These are phyloP conservation scores for Lordiphosa mommai DNA, from an alignment of 1,140 invertebrate genomes.

Conservation along the genomic window DNA sequence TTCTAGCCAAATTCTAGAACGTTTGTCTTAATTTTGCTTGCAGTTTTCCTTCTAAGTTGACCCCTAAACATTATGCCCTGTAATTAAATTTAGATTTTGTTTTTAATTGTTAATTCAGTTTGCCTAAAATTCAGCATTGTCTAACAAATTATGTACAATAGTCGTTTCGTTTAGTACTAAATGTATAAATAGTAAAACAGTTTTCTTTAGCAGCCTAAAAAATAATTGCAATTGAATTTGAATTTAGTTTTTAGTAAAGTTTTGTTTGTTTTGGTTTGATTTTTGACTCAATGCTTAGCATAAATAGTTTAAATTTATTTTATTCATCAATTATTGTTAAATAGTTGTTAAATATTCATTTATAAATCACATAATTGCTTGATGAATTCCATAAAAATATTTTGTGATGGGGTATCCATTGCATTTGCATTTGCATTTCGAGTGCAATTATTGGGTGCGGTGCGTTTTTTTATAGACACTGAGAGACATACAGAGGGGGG, in stretches of 20 bases:
- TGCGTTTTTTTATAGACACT: slow-evolving; percentile 44
- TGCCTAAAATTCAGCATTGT: slow-evolving; percentile 66
- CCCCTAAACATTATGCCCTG: slow-evolving; percentile 18
- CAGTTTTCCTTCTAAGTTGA: slow-evolving; percentile 39
- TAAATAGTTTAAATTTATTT: slow-evolving; percentile 39
- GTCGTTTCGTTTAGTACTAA: slow-evolving; percentile 40
- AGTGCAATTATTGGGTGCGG: too few species aligned
- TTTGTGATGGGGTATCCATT: too few species aligned
- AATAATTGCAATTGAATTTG: slow-evolving; percentile 73
- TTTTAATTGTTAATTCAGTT: slow-evolving; percentile 41
- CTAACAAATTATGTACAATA: slow-evolving; percentile 56
- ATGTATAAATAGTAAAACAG: slow-evolving; percentile 36
- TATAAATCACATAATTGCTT: slow-evolving; percentile 77
- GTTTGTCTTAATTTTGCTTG: slow-evolving; percentile 2
- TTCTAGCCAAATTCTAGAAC: background rate
- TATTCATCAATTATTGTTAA: slow-evolving; percentile 70
- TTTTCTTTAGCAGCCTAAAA: slow-evolving; percentile 39
- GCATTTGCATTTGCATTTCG: background rate
- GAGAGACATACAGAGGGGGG: slow-evolving; percentile 27
- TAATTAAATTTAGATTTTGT: slow-evolving; percentile 29
- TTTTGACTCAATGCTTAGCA: slow-evolving; percentile 60
- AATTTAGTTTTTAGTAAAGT: slow-evolving; percentile 41
- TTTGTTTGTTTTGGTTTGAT: slow-evolving; percentile 40
- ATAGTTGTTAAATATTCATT: slow-evolving; percentile 72
- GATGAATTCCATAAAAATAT: slow-evolving; percentile 70